Percentiles rank a stretch among this genome's conserved stretches.
Conservation (phyloP, 2,888 invertebrate species). For the Lucinisca nassula region DNA sequence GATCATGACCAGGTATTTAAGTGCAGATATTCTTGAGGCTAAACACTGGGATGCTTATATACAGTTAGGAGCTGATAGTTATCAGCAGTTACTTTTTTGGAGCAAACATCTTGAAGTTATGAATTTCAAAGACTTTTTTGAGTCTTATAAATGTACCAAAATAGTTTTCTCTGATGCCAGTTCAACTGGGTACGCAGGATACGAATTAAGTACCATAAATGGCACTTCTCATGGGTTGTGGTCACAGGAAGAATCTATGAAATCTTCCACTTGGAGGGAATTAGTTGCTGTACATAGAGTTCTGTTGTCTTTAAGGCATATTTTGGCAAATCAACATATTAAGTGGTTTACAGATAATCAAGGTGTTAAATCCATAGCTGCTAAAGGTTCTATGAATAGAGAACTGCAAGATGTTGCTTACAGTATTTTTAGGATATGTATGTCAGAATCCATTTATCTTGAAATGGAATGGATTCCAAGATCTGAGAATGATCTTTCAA, state of each 20-base stretch:
- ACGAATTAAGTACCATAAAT: conserved; percentile 27
- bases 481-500: conserved; percentile 46
- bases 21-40: conserved; percentile 29
- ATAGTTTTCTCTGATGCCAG: conserved; percentile 52
- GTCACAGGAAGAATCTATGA: conserved; percentile 26
- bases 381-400: conserved; percentile 56
- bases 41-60: conserved; percentile 41
- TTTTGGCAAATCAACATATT: conserved; percentile 38
- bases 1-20: conserved; percentile 51
- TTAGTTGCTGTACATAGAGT: conserved; percentile 39
- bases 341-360: conserved; percentile 46
- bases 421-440: conserved; percentile 25
- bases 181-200: conserved; percentile 47
- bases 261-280: conserved; percentile 66
- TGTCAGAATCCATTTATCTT: conserved; percentile 23
- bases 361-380: conserved; percentile 60
- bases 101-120: conserved; percentile 2
- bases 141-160: conserved; percentile 24
- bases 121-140: conserved; percentile 32
- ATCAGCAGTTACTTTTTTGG: conserved; percentile 35
- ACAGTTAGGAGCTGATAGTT: conserved; percentile 13
- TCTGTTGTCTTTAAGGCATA: conserved; percentile 36
- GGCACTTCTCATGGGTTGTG: conserved; percentile 58
- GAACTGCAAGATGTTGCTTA: conserved; percentile 50
- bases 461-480: conserved; percentile 60